Conservation (phyloP, 2,888 invertebrate genomes). For the Heteromyza rotundicornis region DNA sequence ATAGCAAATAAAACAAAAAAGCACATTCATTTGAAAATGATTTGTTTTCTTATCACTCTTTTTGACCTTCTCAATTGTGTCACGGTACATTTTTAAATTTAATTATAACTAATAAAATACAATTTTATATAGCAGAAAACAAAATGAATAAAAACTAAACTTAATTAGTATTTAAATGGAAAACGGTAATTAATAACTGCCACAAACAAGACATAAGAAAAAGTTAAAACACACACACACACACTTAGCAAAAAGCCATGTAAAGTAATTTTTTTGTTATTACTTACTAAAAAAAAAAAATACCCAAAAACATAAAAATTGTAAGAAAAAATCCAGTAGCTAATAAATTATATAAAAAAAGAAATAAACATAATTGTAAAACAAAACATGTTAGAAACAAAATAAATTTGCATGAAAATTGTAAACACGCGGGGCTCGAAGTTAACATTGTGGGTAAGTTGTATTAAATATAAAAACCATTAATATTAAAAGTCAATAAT, state of each 20-base stretch:
- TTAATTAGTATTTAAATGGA: neutral
- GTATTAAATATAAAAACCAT: neutral
- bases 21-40: too few species aligned
- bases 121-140: too few species aligned
- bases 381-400: conserved; percentile 27
- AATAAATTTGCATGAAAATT: conserved; percentile 14
- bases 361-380: conserved; percentile 24
- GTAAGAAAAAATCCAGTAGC: too few species aligned
- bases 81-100: too few species aligned
- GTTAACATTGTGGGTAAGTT: conserved; percentile 59
- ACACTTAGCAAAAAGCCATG: conserved; percentile 25
- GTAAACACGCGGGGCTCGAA: conserved; percentile 52
- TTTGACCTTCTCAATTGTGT: too few species aligned
- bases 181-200: conserved; percentile 51
- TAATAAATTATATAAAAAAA: conserved; percentile 17
- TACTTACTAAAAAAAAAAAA: neutral
- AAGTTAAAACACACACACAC: conserved; percentile 24
- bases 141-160: neutral
- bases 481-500: neutral
- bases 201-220: conserved; percentile 47
- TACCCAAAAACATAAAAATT: too few species aligned
- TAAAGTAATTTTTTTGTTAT: conserved; percentile 14
- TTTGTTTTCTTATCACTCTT: too few species aligned
- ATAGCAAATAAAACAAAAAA: too few species aligned
- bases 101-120: too few species aligned